phyloP scores from a whole-genome alignment of 2,888 invertebrate species.

The Dasysyrphus tricinctus region DNA sequence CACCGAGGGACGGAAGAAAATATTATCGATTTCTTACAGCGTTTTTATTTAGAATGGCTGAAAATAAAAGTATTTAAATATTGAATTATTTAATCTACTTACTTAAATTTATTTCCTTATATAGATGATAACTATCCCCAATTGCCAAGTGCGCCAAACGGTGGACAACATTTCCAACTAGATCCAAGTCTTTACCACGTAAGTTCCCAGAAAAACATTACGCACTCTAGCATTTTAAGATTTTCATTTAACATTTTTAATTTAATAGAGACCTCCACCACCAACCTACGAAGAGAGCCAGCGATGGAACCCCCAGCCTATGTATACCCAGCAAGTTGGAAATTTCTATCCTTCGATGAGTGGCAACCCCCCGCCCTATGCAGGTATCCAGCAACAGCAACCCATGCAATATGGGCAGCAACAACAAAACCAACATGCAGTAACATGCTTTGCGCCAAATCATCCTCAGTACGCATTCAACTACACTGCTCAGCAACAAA shows the following conservation, averaged over 20 bases:
- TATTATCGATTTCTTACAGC: slow-evolving; percentile 46
- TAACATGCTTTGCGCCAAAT: slow-evolving; percentile 42
- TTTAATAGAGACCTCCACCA: slow-evolving; percentile 80
- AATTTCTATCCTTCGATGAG: slow-evolving; percentile 53
- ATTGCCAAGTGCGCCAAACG: slow-evolving; percentile 48
- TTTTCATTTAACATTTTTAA: background rate
- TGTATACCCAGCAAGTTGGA: slow-evolving; percentile 41
- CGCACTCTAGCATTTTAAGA: background rate
- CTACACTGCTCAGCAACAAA: slow-evolving; percentile 55
- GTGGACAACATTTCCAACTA: slow-evolving; percentile 44
- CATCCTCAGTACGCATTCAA: slow-evolving; percentile 46
- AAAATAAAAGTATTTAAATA: slow-evolving; percentile 55
- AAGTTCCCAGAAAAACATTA: background rate
- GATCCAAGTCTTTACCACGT: slow-evolving; percentile 63
- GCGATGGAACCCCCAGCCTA: slow-evolving; percentile 72
- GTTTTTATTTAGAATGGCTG: slow-evolving; percentile 53
- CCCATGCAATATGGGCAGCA: slow-evolving; percentile 76
- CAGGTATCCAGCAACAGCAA: slow-evolving; percentile 79
- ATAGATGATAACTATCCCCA: slow-evolving; percentile 58
- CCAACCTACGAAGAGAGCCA: slow-evolving; percentile 82
- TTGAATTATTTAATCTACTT: background rate
- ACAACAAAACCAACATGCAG: slow-evolving; percentile 25
- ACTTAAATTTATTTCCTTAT: background rate
- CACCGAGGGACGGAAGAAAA: slow-evolving; percentile 22
- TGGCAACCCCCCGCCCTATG: slow-evolving; percentile 76